Evolutionary conservation across 2,888 invertebrate genomes (phyloP), one percentile per base, ranked within the genome.

Genomic region (Orchesella flavescens): DNA sequence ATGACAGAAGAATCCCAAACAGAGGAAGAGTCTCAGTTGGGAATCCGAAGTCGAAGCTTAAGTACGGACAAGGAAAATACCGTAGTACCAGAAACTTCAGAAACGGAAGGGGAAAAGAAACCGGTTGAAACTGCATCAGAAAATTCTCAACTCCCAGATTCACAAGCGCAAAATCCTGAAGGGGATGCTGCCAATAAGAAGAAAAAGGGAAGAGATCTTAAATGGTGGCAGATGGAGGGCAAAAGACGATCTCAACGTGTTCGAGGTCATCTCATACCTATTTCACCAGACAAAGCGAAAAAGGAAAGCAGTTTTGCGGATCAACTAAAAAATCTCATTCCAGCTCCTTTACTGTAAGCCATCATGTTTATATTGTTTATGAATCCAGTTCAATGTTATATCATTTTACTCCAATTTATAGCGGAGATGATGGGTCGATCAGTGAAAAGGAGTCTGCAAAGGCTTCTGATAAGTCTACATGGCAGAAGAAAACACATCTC

Each of bases 281-380:
- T 77, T 1, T 71, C 85, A 1, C 84, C 74, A 44, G 80, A 89
- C 91, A 83, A 90, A 90, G 75, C 90, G 92, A 92, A 81, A 92
- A 89, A 92, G 91, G 49, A 92, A 92, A 85, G 90, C 91, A 87
- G 93, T 93, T 89, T 89, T 79, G 93, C 94, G 89, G 94, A 94
- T 88, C 93, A 93, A 1, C 90, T 95, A 19, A 92, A 93, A 82
- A 91, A 93, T 89, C 92, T 94, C 90, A 92, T 95, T 44, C 94
- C 95, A 0, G 89, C 90, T 24, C 90, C 91, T 86, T 91, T 94
- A 86, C 89, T 92, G 90, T 93, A 89, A 90, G 90, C 87, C 21
- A 13, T n/a, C 15, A 79, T 23, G n/a, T n/a, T n/a, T n/a, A n/a
- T n/a, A n/a, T n/a, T n/a, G n/a, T n/a, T n/a, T n/a, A n/a, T n/a